These are phyloP conservation scores for Sebastolobus altivelis DNA, from an alignment of 2,797 vertebrate species.

Conservation along the genomic window DNA sequence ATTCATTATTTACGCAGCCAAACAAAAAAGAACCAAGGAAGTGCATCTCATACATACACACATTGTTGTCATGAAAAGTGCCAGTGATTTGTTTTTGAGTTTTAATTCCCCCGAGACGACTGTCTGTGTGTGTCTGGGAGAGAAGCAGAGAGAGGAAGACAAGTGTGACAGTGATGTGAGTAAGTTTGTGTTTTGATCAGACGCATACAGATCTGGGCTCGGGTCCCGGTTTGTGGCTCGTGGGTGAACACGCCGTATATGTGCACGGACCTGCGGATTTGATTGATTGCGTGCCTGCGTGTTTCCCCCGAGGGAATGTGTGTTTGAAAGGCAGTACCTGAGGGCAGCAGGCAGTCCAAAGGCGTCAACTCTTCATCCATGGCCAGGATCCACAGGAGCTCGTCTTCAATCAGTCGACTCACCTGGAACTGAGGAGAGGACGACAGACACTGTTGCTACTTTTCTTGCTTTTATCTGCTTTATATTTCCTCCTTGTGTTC, in stretches of 20 bases:
- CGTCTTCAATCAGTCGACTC: conserved; percentile 49
- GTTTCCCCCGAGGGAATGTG: conserved; percentile 12
- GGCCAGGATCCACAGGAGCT: conserved; percentile 39
- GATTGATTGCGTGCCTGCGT: conserved; percentile 22
- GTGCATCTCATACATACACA: conserved; percentile 44
- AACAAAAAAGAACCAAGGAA: conserved; percentile 18
- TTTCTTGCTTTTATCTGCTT: background rate
- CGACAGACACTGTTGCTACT: conserved; percentile 18
- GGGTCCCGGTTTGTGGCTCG: background rate
- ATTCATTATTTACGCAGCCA: conserved; percentile 32
- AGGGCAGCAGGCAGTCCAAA: conserved; percentile 84
- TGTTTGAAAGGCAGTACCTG: conserved; percentile 73
- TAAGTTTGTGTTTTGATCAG: conserved; percentile 51
- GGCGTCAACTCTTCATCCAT: conserved; percentile 82
- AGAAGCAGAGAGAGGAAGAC: conserved; percentile 49
- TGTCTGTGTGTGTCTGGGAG: conserved; percentile 39
- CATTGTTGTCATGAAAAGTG: conserved; percentile 51
- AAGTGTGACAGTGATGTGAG: conserved; percentile 56
- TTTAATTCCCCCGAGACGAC: conserved; percentile 45
- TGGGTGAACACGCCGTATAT: background rate
- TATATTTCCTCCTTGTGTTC: background rate
- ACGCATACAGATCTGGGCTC: conserved; percentile 12
- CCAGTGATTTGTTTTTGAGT: conserved; percentile 62
- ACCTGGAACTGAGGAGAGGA: conserved; percentile 53
- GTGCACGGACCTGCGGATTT: conserved; percentile 3